These are phyloP conservation scores for Sesamia inferens DNA, from an alignment of 2,888 invertebrate genomes.

Conservation along the genomic window DNA sequence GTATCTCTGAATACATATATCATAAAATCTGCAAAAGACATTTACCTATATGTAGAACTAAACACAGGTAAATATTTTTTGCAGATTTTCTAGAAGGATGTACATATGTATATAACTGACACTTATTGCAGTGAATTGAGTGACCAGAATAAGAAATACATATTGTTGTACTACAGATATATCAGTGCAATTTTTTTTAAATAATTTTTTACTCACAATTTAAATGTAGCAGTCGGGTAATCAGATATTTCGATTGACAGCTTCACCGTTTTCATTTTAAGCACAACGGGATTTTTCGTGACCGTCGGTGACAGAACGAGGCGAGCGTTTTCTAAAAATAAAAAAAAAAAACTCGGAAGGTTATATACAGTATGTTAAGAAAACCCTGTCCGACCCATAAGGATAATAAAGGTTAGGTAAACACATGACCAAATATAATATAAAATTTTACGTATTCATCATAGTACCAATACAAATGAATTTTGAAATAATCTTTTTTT, in stretches of 20 bases:
- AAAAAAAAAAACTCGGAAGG: not conserved
- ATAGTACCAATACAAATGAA: no score
- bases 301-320: slow-evolving; percentile 52
- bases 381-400: no score
- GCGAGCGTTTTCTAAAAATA: slow-evolving; percentile 53
- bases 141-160: not conserved
- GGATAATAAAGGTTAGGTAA: no score
- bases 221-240: slow-evolving; percentile 70
- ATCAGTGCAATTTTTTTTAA: no score
- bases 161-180: no score
- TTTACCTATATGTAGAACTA: no score
- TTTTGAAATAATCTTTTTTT: no score
- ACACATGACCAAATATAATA: no score
- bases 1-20: not conserved
- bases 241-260: slow-evolving; percentile 61
- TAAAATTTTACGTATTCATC: no score
- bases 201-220: slow-evolving; percentile 72
- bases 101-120: not conserved
- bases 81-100: not conserved
- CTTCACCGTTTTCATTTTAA: slow-evolving; percentile 40
- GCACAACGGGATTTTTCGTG: not conserved
- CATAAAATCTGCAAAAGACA: no score
- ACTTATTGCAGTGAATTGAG: not conserved
- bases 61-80: not conserved
- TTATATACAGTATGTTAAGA: no score